A percentile compares a stretch with the other conserved stretches of the same genome.
phyloP scores from a whole-genome alignment of 2,888 invertebrate genomes.

The Pyrrhia umbra region DNA sequence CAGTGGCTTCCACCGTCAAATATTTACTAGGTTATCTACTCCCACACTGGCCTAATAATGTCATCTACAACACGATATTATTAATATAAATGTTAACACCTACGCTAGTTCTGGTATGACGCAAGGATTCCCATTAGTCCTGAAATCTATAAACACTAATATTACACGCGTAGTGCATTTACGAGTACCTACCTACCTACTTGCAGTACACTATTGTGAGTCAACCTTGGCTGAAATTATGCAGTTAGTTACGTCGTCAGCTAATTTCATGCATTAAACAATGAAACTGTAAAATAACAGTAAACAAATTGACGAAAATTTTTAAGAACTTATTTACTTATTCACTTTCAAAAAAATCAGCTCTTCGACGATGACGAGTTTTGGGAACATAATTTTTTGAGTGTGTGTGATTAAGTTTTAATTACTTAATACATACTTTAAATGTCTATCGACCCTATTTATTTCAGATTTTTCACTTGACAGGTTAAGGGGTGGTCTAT shows the following conservation, averaged over 20 bases:
- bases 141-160: constrained; percentile 31
- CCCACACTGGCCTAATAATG: constrained; percentile 55
- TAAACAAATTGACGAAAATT: constrained; percentile 5
- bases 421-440: too few relatives aligned
- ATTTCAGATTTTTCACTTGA: too few relatives aligned
- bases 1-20: constrained; percentile 23
- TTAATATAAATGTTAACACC: constrained; percentile 48
- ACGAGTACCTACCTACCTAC: constrained; percentile 28
- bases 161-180: constrained; percentile 27
- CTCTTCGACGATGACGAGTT: too few relatives aligned
- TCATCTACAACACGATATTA: constrained; percentile 43
- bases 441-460: too few relatives aligned
- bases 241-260: constrained; percentile 30
- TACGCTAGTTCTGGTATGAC: constrained; percentile 36
- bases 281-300: constrained; percentile 25
- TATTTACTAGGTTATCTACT: constrained; percentile 48
- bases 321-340: not conserved
- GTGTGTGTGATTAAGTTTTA: too few relatives aligned
- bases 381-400: too few relatives aligned
- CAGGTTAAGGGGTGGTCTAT: too few relatives aligned
- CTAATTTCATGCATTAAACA: constrained; percentile 37
- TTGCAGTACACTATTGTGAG: constrained; percentile 23
- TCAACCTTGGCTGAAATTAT: constrained; percentile 42
- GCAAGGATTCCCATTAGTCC: constrained; percentile 35
- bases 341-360: not conserved